A percentile compares a stretch with the other conserved stretches of the same genome.
These are phyloP conservation scores for Solea solea DNA, from an alignment of 2,113 vertebrate genomes.

Conservation along the genomic window DNA sequence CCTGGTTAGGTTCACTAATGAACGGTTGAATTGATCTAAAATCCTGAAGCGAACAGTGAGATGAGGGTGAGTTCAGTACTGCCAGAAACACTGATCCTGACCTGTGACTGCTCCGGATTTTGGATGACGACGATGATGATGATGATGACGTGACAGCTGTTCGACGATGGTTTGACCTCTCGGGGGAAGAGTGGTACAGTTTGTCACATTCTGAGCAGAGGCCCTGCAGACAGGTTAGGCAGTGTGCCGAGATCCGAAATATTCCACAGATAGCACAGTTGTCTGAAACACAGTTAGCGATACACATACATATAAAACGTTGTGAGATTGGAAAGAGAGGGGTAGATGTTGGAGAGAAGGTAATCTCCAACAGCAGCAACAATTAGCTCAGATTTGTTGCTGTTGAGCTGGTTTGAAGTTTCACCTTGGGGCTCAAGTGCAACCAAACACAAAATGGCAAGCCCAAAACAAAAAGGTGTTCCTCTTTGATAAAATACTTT, in stretches of 20 bases:
- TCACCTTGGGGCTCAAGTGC: too few species aligned
- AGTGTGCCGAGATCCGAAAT: slow-evolving; percentile 80
- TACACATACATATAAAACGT: not conserved
- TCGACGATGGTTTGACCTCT: slow-evolving; percentile 81
- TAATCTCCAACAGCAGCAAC: too few species aligned
- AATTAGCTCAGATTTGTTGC: too few species aligned
- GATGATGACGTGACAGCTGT: slow-evolving; percentile 60
- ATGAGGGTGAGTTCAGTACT: not conserved
- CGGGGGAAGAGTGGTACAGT: slow-evolving; percentile 85
- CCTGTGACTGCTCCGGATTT: slow-evolving; percentile 62
- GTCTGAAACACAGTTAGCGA: slow-evolving; percentile 45
- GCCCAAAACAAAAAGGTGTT: too few species aligned
- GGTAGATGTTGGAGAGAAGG: too few species aligned
- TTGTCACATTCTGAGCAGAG: slow-evolving; percentile 86
- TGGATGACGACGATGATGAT: slow-evolving; percentile 49
- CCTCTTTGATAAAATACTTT: too few species aligned
- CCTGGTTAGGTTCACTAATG: too few species aligned
- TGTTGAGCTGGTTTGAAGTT: too few species aligned
- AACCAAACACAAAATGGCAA: too few species aligned
- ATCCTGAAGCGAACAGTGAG: not conserved
- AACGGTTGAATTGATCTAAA: not conserved
- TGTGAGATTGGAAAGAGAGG: not conserved
- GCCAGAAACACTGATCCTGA: slow-evolving; percentile 14
- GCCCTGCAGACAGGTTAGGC: slow-evolving; percentile 81
- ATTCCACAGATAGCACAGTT: slow-evolving; percentile 87